Conservation (phyloP, 2,113 vertebrate genomes). For the Pygoscelis adeliae region DNA sequence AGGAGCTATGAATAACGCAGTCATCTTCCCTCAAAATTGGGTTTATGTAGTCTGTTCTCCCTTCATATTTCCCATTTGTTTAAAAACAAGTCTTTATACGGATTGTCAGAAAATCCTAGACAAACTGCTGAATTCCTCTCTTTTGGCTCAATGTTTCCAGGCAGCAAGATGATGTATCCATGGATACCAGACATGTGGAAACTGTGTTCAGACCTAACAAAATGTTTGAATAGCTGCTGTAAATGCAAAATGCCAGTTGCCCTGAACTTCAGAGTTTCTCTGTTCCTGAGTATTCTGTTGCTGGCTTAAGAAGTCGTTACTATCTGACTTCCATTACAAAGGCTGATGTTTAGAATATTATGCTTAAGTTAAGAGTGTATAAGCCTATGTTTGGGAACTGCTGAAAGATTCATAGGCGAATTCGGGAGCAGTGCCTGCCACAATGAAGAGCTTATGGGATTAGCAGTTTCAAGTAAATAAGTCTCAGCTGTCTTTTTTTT, state of each 20-base stretch:
- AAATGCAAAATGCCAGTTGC: neutral
- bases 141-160: neutral
- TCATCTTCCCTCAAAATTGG: neutral
- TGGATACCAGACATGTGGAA: slow-evolving; percentile 36
- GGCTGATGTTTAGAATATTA: neutral
- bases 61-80: neutral
- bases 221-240: slow-evolving; percentile 1
- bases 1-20: neutral
- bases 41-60: neutral
- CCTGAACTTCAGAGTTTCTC: neutral
- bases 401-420: neutral
- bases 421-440: neutral
- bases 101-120: neutral
- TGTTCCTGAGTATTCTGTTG: neutral
- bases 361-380: neutral
- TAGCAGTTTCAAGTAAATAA: neutral
- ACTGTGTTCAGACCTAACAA: neutral
- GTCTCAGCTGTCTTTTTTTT: neutral
- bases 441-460: neutral
- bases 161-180: slow-evolving; percentile 36
- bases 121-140: neutral
- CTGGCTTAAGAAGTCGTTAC: neutral
- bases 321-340: neutral
- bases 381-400: neutral
- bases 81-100: neutral